Evolutionary conservation across 2,797 vertebrate species (phyloP).

Genomic region (Chelmon rostratus): DNA sequence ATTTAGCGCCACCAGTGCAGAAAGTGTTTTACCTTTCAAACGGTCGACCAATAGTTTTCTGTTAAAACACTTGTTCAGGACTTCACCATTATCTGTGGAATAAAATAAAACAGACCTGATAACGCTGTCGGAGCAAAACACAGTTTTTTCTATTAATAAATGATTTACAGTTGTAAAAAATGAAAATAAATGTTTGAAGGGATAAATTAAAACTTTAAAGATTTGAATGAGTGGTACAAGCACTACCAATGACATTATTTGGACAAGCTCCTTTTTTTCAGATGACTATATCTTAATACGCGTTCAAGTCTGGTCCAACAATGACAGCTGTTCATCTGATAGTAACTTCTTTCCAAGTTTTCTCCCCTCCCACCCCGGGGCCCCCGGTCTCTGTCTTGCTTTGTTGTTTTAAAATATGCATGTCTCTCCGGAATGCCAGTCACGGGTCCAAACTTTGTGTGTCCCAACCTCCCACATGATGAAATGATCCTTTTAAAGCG

Average conservation of each 20-base stretch:
- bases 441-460: conserved; percentile 99
- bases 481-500: conserved; percentile 99
- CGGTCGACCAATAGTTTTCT: neutral
- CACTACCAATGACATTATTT: conserved; percentile 41
- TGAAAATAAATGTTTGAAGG: neutral
- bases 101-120: conserved; percentile 2
- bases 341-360: conserved; percentile 94
- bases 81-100: neutral
- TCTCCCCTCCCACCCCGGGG: conserved; percentile 82
- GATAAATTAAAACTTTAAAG: conserved; percentile 10
- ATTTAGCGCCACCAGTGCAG: conserved; percentile 2
- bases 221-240: conserved; percentile 26
- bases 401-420: conserved; percentile 99
- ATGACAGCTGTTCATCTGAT: conserved; percentile 98
- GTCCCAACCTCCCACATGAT: conserved; percentile 98
- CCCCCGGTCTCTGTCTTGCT: conserved; percentile 92
- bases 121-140: neutral
- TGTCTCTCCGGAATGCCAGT: conserved; percentile 99
- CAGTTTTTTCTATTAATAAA: neutral
- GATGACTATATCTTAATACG: conserved; percentile 80
- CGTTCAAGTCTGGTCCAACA: conserved; percentile 84
- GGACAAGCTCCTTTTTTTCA: conserved; percentile 61
- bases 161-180: neutral
- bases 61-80: neutral
- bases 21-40: conserved; percentile 6